Conservation (phyloP, 2,113 vertebrate genomes). For the Gavialis gangeticus region DNA sequence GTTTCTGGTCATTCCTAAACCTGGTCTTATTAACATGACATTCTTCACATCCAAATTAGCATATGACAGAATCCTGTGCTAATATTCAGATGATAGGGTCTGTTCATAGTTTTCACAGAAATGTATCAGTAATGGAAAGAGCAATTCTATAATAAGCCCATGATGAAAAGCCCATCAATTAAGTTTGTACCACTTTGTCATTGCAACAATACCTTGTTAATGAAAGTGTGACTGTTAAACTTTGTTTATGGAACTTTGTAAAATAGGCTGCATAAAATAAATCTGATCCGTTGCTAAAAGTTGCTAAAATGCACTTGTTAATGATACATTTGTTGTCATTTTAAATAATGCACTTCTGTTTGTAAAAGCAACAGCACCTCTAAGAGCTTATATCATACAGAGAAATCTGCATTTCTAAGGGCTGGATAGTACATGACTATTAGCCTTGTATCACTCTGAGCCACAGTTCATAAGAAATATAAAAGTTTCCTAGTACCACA, state of each 20-base stretch:
- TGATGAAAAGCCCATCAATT: conserved; percentile 72
- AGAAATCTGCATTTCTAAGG: background rate
- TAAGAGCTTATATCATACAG: background rate
- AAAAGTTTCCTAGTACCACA: background rate
- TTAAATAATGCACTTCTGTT: background rate
- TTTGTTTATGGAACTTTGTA: conserved; percentile 64
- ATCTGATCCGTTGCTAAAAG: conserved; percentile 27
- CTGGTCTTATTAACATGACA: conserved; percentile 14
- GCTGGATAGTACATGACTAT: background rate
- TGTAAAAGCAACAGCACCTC: background rate
- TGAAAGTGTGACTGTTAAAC: conserved; percentile 74
- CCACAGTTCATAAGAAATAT: background rate
- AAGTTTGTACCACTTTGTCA: conserved; percentile 67
- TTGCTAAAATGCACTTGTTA: conserved; percentile 48
- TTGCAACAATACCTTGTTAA: conserved; percentile 74
- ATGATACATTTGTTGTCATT: background rate
- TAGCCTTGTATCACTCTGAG: background rate
- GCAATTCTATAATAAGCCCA: conserved; percentile 64
- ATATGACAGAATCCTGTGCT: conserved; percentile 25
- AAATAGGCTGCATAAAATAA: conserved; percentile 50
- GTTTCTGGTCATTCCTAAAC: conserved; percentile 32
- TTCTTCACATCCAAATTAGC: conserved; percentile 24
- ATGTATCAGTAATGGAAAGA: conserved; percentile 66
- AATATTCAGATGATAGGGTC: conserved; percentile 15
- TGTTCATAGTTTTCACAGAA: conserved; percentile 53